Conservation (phyloP, 2,888 invertebrate genomes). For the Thumatha senex region DNA sequence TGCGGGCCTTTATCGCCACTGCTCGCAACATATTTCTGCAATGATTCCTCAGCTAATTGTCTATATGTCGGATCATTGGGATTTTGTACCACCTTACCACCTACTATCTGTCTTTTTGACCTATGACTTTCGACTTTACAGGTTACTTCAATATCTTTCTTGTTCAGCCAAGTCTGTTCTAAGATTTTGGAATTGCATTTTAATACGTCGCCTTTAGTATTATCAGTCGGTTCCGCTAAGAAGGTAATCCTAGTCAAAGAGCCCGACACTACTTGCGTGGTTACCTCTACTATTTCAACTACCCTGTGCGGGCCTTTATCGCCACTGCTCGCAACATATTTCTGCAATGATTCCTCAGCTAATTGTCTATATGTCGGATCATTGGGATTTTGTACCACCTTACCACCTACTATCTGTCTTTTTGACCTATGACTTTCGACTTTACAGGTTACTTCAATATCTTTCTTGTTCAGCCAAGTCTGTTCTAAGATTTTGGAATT, state of each 20-base stretch:
- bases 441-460: neutral
- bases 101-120: conserved; percentile 10
- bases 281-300: conserved; percentile 23
- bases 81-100: conserved; percentile 18
- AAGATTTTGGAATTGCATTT: conserved; percentile 41
- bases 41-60: conserved; percentile 30
- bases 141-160: conserved; percentile 8
- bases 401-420: conserved; percentile 14
- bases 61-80: conserved; percentile 24
- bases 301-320: conserved; percentile 17
- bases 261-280: conserved; percentile 35
- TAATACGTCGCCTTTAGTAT: neutral
- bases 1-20: neutral
- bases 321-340: conserved; percentile 25
- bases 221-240: conserved; percentile 12
- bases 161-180: conserved; percentile 37
- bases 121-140: conserved; percentile 16
- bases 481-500: conserved; percentile 40
- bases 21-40: conserved; percentile 34
- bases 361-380: conserved; percentile 25
- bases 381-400: conserved; percentile 14
- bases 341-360: conserved; percentile 35
- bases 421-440: conserved; percentile 20
- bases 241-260: conserved; percentile 28
- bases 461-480: conserved; percentile 32